These are phyloP conservation scores for Cassiopea andromeda DNA, from an alignment of 30 jellyfish, hydroid and myxozoan genomes.

Conservation along the genomic window DNA sequence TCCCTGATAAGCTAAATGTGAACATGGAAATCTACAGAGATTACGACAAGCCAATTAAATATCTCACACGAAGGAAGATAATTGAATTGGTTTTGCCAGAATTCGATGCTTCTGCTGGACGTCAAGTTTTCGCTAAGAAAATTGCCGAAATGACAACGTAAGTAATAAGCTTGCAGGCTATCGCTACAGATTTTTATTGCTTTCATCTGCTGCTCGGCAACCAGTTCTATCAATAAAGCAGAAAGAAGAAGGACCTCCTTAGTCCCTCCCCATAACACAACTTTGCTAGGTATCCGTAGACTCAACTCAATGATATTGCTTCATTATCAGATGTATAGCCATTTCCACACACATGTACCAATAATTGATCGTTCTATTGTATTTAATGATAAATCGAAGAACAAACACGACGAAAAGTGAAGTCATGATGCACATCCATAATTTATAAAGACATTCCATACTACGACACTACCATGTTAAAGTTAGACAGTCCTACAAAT, in stretches of 20 bases:
- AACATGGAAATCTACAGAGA: conserved; percentile 3
- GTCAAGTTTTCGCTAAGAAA: neutral
- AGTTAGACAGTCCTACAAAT: no score
- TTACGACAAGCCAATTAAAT: conserved; percentile 7
- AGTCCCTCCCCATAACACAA: no score
- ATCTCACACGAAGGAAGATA: conserved; percentile 25
- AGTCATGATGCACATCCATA: no score
- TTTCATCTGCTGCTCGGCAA: neutral
- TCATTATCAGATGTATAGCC: no score
- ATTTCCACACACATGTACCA: no score
- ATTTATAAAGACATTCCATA: no score
- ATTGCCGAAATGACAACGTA: conserved; percentile 30
- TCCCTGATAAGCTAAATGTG: conserved; percentile 22
- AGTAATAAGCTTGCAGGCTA: neutral
- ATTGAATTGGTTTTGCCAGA: conserved; percentile 42
- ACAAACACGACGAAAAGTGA: no score
- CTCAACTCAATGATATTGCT: no score
- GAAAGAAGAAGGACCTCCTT: neutral
- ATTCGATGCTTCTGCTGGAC: conserved; percentile 30
- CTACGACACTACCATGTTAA: no score
- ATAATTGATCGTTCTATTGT: no score
- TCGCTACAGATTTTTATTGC: neutral
- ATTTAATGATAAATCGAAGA: no score
- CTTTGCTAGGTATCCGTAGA: no score
- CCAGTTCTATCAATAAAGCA: neutral